Conservation (phyloP, 2,888 invertebrate genomes). For the Nomada flava region DNA sequence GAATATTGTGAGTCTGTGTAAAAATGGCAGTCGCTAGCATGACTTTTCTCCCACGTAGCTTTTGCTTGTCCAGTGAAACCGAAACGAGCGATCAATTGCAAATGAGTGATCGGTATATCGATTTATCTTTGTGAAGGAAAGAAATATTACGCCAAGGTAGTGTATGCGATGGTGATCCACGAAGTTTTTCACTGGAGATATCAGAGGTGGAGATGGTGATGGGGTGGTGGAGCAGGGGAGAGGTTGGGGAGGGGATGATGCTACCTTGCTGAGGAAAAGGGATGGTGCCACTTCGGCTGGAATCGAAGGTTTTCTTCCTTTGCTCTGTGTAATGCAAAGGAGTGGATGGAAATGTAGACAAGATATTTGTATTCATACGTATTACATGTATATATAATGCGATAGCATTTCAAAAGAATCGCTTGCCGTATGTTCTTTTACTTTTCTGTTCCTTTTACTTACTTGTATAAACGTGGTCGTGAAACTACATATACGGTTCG, state of each 20-base stretch:
- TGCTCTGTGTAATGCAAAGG: slow-evolving; percentile 1
- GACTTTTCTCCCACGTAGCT: not conserved
- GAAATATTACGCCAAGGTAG: slow-evolving; percentile 4
- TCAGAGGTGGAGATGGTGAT: not conserved
- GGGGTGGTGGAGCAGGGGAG: not conserved
- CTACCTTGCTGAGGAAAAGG: slow-evolving; percentile 21
- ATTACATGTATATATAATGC: not conserved
- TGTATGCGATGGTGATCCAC: not conserved
- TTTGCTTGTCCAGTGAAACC: not conserved
- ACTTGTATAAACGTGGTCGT: not conserved
- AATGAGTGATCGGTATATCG: too few relatives aligned
- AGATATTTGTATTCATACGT: not conserved
- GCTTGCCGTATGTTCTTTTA: not conserved
- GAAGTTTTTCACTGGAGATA: not conserved
- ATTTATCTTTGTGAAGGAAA: not conserved
- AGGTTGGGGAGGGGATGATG: slow-evolving; percentile 25
- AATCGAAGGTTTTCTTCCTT: slow-evolving; percentile 4
- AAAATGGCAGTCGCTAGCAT: slow-evolving; percentile 1
- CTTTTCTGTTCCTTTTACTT: not conserved
- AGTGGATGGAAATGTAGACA: not conserved
- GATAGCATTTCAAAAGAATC: not conserved
- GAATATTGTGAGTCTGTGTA: slow-evolving; percentile 1
- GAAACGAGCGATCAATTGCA: too few relatives aligned
- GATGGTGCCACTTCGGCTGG: slow-evolving; percentile 7
- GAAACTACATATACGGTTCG: not conserved